phyloP scores from a whole-genome alignment of 2,113 vertebrate genomes.

The Callipepla californica region DNA sequence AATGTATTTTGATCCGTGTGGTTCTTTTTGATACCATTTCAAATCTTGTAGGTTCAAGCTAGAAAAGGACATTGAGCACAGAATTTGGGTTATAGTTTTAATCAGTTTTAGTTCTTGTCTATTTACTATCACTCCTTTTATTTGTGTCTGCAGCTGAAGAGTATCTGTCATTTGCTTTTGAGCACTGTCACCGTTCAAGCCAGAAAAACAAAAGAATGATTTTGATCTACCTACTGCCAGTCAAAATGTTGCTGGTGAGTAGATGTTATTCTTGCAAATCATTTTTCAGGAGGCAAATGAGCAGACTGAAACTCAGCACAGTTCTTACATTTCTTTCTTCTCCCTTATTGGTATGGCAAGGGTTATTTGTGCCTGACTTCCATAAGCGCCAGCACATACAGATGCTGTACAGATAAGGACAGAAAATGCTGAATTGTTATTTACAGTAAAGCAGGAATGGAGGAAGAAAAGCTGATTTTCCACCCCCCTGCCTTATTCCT shows the following conservation, averaged over 20 bases:
- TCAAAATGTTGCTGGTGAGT: conserved; percentile 97
- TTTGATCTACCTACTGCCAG: conserved; percentile 94
- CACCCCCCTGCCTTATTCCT: not conserved
- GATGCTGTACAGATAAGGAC: not conserved
- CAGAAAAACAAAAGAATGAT: conserved; percentile 99
- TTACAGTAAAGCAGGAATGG: not conserved
- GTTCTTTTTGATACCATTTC: not conserved
- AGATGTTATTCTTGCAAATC: not conserved
- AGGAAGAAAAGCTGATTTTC: not conserved
- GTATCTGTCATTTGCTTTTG: conserved; percentile 92
- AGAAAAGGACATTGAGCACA: not conserved
- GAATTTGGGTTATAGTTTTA: not conserved
- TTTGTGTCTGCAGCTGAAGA: conserved; percentile 86
- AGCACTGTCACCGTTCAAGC: conserved; percentile 91
- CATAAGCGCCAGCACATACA: not conserved
- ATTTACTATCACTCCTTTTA: not conserved
- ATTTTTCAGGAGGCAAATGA: not conserved
- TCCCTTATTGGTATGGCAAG: not conserved
- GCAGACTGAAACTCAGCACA: not conserved
- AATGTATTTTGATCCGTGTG: not conserved
- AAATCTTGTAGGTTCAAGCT: not conserved
- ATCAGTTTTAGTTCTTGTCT: not conserved
- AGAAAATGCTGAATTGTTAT: not conserved
- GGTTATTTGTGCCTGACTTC: not conserved
- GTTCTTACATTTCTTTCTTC: not conserved